Conservation (phyloP, 2,888 invertebrate species). For the Tiphia femorata region DNA sequence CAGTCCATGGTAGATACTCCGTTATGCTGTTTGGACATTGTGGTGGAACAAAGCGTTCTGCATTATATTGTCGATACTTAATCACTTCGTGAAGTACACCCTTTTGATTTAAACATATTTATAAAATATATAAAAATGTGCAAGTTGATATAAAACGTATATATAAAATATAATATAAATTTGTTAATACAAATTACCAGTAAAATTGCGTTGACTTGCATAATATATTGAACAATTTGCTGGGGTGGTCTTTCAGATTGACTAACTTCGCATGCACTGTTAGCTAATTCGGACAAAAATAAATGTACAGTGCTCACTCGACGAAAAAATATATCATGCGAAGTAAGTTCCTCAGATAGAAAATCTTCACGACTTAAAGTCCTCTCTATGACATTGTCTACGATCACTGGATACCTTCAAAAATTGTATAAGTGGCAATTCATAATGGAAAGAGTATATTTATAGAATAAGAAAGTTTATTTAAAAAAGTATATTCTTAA, state of each 20-base stretch:
- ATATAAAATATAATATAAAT: background rate
- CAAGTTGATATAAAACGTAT: background rate
- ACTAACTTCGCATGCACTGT: constrained; percentile 74
- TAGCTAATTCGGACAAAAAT: constrained; percentile 75
- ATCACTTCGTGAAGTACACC: constrained; percentile 77
- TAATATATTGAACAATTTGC: constrained; percentile 70
- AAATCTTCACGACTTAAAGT: constrained; percentile 55
- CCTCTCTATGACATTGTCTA: constrained; percentile 55
- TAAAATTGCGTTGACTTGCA: constrained; percentile 62
- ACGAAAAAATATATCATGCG: constrained; percentile 82
- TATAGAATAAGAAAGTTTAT: background rate
- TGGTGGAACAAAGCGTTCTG: constrained; percentile 70
- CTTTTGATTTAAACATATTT: constrained; percentile 56
- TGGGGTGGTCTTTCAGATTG: constrained; percentile 73
- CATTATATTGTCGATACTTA: constrained; percentile 74
- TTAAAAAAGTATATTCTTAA: background rate
- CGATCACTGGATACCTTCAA: constrained; percentile 54
- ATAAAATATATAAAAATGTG: background rate
- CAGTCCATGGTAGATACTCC: constrained; percentile 84
- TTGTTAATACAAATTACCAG: constrained; percentile 51
- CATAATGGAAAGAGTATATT: background rate
- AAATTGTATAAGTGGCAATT: constrained; percentile 1
- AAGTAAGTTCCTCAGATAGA: constrained; percentile 71
- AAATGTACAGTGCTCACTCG: constrained; percentile 78
- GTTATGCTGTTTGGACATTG: constrained; percentile 57